Base-by-base conservation (phyloP, 2,113 vertebrate species). In the Hippocampus mohnikei region DNA sequence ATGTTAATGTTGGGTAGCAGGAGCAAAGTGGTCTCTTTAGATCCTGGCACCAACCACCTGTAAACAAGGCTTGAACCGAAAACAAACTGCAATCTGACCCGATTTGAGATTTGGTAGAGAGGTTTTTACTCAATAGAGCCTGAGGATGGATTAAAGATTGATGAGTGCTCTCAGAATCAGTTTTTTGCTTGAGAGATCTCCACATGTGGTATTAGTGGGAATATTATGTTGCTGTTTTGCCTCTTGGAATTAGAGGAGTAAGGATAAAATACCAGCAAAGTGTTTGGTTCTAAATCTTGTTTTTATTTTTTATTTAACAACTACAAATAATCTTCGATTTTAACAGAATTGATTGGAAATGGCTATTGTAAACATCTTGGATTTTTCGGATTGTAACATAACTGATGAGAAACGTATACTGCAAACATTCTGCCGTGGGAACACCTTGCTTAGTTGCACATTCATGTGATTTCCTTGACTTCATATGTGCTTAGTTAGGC, bases 141-240 rank as follows among this genome's bases (percentile, higher is more conserved):
- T 2, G 68, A 85, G 85, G 89, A 89, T 74, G 79, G 78, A 90
- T 90, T 87, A 89, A 90, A 88, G 85, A 90, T 90, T 90, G 89
- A 90, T 89, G 88, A 90, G 81, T 66, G 83, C 89, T 86, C 89
- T 91, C 86, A 87, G 85, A 90, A 86, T 86, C 84, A 83, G 86
- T 88, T 89, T 86, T 89, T 90, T 88, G 89, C 90, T 88, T 85
- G 66, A 81, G 84, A 90, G 88, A 85, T 89, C 84, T 72, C 72
- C 48, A 75, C 86, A 88, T 84, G 79, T 85, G 86, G 86, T 87
- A 87, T 85, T 84, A 88, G 85, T 85, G 83, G 81, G 81, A 88
- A 82, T 83, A 83, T 73, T 81, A 83, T 87, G 83, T 84, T 87
- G 85, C 81, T 87, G 85, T 82, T 89, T 85, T 85, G 76, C 79